A percentile compares a stretch with the other conserved stretches of the same genome.
phyloP scores from a whole-genome alignment of 2,113 vertebrate genomes.

The Lanius ludovicianus region DNA sequence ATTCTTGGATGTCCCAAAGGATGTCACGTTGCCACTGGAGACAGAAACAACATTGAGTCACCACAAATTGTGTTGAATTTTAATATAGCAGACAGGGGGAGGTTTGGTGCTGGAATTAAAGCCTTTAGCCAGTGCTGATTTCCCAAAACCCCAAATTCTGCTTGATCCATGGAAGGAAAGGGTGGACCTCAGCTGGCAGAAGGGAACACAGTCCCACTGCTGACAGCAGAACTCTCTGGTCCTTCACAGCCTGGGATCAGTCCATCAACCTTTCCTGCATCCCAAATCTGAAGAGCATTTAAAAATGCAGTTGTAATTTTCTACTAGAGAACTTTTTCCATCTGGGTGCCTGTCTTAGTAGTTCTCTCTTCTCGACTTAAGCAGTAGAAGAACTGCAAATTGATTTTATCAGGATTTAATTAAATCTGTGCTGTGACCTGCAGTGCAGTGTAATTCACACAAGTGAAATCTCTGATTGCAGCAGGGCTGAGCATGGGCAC shows the following conservation, averaged over 20 bases:
- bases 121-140: background rate
- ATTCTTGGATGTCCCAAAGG: background rate
- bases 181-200: background rate
- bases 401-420: constrained; percentile 47
- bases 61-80: background rate
- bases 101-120: background rate
- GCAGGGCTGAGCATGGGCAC: rapidly evolving
- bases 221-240: background rate
- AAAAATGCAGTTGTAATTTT: constrained; percentile 16
- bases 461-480: background rate
- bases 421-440: constrained; percentile 36
- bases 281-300: background rate
- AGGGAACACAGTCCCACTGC: background rate
- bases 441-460: background rate
- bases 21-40: background rate
- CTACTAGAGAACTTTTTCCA: constrained; percentile 18
- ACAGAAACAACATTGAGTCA: background rate
- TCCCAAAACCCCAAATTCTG: background rate
- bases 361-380: background rate
- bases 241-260: background rate
- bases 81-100: background rate
- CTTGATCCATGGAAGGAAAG: background rate
- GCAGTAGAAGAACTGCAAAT: background rate
- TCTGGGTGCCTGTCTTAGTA: background rate
- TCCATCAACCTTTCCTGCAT: background rate